A percentile compares a stretch with the other conserved stretches of the same genome.
Evolutionary conservation across 2,113 vertebrate species (phyloP).

Genomic region (Melanerpes aurifrons): DNA sequence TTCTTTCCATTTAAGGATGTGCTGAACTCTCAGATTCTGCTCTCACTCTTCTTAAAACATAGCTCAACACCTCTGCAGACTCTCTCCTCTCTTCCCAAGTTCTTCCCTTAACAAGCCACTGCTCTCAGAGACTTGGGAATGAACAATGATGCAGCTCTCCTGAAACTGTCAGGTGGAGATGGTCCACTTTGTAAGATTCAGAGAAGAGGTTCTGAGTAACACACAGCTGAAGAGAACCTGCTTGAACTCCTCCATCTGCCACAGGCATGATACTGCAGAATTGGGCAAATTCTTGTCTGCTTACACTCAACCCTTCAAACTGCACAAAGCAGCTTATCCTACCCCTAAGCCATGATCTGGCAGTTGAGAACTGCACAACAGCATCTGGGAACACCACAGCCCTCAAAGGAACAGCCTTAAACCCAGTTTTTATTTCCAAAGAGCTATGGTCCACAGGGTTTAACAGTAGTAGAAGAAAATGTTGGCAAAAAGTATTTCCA

Average conservation of each 20-base stretch:
- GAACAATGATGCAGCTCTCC: neutral
- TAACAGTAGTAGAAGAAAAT: neutral
- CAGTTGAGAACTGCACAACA: neutral
- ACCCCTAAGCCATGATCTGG: neutral
- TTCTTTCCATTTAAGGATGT: neutral
- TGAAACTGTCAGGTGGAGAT: neutral
- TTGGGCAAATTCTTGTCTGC: neutral
- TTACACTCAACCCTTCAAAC: neutral
- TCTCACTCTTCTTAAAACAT: neutral
- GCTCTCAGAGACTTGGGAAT: rapidly evolving
- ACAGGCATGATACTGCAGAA: neutral
- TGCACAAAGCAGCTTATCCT: neutral
- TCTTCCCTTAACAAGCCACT: neutral
- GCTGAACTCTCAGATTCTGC: neutral
- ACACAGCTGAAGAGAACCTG: neutral
- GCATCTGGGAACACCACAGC: neutral
- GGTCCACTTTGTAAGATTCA: no score
- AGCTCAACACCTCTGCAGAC: neutral
- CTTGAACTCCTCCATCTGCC: neutral
- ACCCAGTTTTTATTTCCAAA: neutral
- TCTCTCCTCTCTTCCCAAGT: neutral
- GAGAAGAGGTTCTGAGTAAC: rapidly evolving
- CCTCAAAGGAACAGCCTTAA: neutral
- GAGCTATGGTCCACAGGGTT: neutral
- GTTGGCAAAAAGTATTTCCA: neutral